Conservation (phyloP, 2,797 vertebrate genomes). For the Periparus ater region DNA sequence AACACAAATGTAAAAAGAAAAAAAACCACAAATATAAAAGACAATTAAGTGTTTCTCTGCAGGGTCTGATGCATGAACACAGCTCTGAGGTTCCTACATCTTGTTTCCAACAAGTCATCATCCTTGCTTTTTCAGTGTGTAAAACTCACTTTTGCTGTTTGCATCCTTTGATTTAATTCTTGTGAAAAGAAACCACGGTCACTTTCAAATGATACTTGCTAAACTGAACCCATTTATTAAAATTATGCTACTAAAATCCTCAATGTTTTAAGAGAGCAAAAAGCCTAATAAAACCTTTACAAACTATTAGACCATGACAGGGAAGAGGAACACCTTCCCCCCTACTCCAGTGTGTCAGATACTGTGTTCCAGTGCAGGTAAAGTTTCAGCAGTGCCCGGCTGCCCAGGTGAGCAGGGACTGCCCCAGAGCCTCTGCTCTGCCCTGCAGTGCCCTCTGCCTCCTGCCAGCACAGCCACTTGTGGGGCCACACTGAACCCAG, state of each 20-base stretch:
- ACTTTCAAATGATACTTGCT: background rate
- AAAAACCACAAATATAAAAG: background rate
- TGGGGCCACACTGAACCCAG: background rate
- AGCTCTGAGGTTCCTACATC: background rate
- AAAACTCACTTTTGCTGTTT: background rate
- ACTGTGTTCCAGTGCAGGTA: background rate
- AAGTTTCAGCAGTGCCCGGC: background rate
- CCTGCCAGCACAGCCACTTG: background rate
- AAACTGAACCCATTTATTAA: background rate
- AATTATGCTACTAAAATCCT: background rate
- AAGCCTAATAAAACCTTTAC: background rate
- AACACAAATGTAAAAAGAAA: background rate
- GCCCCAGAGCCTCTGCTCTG: background rate
- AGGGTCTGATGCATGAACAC: background rate
- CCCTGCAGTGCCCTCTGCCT: constrained; percentile 37
- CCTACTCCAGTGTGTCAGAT: background rate
- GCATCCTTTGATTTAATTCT: background rate
- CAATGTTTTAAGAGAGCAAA: background rate
- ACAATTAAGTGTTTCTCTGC: background rate
- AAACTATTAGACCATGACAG: background rate
- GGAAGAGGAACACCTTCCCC: background rate
- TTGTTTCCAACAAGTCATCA: background rate
- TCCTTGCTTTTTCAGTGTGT: background rate
- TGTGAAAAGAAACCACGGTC: background rate
- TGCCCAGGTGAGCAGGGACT: background rate